Conservation (phyloP, 2,888 invertebrate species). For the Saturnia pavonia region DNA sequence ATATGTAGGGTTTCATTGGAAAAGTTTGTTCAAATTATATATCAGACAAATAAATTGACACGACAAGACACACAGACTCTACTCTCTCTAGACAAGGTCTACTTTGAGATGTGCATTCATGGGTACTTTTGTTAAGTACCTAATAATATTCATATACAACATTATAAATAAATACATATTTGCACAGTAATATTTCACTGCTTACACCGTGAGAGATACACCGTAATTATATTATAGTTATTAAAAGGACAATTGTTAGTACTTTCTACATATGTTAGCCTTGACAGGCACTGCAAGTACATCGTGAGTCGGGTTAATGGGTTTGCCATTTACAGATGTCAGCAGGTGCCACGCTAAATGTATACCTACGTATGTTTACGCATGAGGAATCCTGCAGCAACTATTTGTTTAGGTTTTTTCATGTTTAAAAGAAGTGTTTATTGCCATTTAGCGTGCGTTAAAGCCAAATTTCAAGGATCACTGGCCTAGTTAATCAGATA, state of each 20-base stretch:
- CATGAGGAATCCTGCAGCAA: background rate
- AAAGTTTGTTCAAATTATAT: background rate
- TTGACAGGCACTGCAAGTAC: background rate
- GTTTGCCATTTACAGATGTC: background rate
- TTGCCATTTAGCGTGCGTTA: background rate
- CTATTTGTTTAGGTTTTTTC: background rate
- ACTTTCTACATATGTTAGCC: background rate
- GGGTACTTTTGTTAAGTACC: no score
- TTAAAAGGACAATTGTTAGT: background rate
- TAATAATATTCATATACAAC: no score
- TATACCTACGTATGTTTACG: background rate
- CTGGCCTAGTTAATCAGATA: background rate
- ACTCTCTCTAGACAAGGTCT: no score
- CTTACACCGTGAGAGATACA: background rate
- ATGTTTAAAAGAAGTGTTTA: background rate
- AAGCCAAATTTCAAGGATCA: background rate
- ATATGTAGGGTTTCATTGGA: background rate
- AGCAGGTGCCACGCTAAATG: background rate
- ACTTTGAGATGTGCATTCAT: no score
- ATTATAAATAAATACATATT: no score
- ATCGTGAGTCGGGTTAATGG: background rate
- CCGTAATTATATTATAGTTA: conserved; percentile 1
- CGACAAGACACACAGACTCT: no score
- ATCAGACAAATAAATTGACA: background rate
- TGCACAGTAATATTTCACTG: background rate